A percentile compares a stretch with the other conserved stretches of the same genome.
These are phyloP conservation scores for Lepilemur septentrionalis DNA, from an alignment of 2,797 vertebrate genomes.

Conservation along the genomic window DNA sequence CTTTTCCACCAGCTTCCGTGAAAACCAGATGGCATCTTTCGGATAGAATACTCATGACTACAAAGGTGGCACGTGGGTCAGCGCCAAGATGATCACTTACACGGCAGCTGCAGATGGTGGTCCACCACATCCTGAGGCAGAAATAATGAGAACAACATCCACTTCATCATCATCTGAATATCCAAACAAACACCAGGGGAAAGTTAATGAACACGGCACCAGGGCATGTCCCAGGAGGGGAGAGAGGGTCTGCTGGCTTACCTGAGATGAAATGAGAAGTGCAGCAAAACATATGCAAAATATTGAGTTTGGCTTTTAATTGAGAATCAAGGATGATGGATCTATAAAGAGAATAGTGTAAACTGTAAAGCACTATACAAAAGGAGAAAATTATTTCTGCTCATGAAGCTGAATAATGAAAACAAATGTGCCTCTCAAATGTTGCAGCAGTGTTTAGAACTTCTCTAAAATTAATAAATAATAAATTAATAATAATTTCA, in stretches of 20 bases:
- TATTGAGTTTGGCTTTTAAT: conserved; percentile 64
- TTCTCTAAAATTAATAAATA: conserved; percentile 22
- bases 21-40: conserved; percentile 79
- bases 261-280: conserved; percentile 72
- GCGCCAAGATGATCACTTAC: conserved; percentile 80
- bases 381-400: conserved; percentile 32
- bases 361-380: not conserved
- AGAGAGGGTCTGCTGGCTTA: not conserved
- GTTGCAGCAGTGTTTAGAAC: not conserved
- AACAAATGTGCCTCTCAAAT: conserved; percentile 49
- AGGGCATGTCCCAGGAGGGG: conserved; percentile 56
- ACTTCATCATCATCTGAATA: conserved; percentile 80
- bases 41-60: conserved; percentile 70
- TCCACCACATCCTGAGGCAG: conserved; percentile 72
- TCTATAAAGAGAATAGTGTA: not conserved
- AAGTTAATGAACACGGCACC: conserved; percentile 76
- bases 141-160: conserved; percentile 79
- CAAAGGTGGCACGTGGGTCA: conserved; percentile 80
- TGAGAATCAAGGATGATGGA: conserved; percentile 47
- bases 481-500: not conserved
- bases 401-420: conserved; percentile 5
- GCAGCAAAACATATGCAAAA: conserved; percentile 67
- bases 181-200: conserved; percentile 76
- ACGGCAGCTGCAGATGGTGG: conserved; percentile 79
- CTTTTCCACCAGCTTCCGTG: conserved; percentile 54